Base-by-base conservation (phyloP, 2,113 vertebrate genomes). In the Trachemys scripta region DNA sequence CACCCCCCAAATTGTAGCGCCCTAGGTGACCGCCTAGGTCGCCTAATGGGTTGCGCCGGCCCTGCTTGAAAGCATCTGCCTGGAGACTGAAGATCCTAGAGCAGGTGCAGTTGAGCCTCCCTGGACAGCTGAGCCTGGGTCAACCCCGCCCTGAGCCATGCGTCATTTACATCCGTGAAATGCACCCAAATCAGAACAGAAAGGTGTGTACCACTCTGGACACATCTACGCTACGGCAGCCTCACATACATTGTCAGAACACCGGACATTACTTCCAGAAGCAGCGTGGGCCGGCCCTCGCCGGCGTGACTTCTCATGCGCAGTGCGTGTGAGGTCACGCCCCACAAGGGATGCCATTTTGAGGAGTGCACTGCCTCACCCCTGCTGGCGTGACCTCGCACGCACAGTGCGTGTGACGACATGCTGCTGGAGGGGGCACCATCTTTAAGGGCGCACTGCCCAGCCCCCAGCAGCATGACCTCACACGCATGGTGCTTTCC, bases 401-500 rank as follows among this genome's bases (percentile, higher is more conserved):
- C 16, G 0, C 62, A n/a, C 31, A 17, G 16, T 6, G 16, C 7
- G 3, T 69, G 35, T 17, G 35, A 69, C 31, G 19, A 17, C 62
- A n/a, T 14, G 14, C 35, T 2, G 16, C 7, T 2, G 1, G 16
- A 16, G 31, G 16, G 35, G 35, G 14, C 35, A n/a, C 14, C 35
- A 19, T 69, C 62, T n/a, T 19, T 69, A 35, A 69, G 35, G n/a
- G 35, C 8, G 4, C 31, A n/a, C 14, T 69, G 62, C 16, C 7
- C 62, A 35, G 35, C 31, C 62, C 59, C 31, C 16, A 69, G 14
- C 35, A n/a, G 62, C 31, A 8, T 14, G 62, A 35, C 62, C 14
- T 35, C 13, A 12, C 31, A 35, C 8, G 13, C 59, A 31, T 4
- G 62, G 7, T 65, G 31, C 31, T 6, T 35, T 65, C 12, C 59